Conservation (phyloP, 1,140 invertebrate genomes). For the Drosophila insularis region DNA sequence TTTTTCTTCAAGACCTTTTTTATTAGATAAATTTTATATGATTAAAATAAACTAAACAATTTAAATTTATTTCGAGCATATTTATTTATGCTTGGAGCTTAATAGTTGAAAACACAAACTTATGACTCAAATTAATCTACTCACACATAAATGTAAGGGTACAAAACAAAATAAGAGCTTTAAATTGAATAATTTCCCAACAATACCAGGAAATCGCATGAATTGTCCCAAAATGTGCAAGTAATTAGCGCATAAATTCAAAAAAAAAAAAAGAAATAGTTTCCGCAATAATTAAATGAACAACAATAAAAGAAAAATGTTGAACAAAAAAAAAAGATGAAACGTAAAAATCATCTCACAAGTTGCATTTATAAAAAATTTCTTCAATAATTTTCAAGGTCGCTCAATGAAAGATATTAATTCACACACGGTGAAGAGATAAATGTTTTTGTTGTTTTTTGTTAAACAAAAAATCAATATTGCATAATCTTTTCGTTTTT, state of each 20-base stretch:
- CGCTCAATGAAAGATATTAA: slow-evolving; percentile 47
- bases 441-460: slow-evolving; percentile 31
- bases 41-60: neutral
- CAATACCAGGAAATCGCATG: slow-evolving; percentile 64
- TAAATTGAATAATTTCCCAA: slow-evolving; percentile 25
- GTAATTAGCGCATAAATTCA: slow-evolving; percentile 28
- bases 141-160: too few species aligned
- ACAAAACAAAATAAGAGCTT: neutral
- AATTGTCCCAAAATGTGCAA: slow-evolving; percentile 33
- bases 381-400: slow-evolving; percentile 60
- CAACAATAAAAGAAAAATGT: neutral
- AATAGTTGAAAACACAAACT: too few species aligned
- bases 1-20: too few species aligned
- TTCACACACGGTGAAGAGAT: slow-evolving; percentile 52
- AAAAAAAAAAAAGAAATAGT: neutral
- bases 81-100: too few species aligned
- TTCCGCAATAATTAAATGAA: slow-evolving; percentile 5
- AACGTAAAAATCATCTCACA: slow-evolving; percentile 7
- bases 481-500: slow-evolving; percentile 58
- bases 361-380: slow-evolving; percentile 11
- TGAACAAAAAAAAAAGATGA: neutral
- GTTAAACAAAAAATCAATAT: slow-evolving; percentile 53
- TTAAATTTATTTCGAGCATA: too few species aligned
- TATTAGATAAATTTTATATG: too few species aligned
- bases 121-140: too few species aligned